phyloP scores from a whole-genome alignment of 2,797 vertebrate species.

The Eulemur albifrons region DNA sequence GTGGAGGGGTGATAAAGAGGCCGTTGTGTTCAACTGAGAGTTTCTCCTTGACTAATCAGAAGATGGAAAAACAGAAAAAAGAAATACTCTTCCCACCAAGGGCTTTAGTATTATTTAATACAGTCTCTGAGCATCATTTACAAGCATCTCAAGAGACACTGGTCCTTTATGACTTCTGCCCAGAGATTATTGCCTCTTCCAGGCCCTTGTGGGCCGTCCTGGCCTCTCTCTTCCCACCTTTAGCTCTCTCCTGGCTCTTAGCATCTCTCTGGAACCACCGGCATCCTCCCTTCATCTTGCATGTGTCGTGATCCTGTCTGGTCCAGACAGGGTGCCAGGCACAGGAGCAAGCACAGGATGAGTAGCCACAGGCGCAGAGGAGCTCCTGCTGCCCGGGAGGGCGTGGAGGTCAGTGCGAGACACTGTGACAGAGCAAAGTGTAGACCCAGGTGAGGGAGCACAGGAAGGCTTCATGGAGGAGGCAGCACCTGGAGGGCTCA shows the following conservation, averaged over 20 bases:
- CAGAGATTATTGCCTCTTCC: not conserved
- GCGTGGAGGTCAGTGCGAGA: not conserved
- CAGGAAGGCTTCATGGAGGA: not conserved
- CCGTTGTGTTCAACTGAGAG: fast-evolving
- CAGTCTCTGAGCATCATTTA: not conserved
- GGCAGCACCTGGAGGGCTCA: not conserved
- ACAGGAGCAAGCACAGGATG: not conserved
- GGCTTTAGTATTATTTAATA: not conserved
- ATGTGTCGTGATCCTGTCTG: not conserved
- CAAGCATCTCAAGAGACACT: not conserved
- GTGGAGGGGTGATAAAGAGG: not conserved
- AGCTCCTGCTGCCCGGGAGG: not conserved
- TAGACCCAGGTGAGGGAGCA: not conserved
- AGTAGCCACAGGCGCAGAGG: not conserved
- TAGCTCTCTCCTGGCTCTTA: not conserved
- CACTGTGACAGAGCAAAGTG: not conserved
- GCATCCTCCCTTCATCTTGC: not conserved
- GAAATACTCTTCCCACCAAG: not conserved
- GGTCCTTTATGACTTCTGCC: not conserved
- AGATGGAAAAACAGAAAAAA: not conserved
- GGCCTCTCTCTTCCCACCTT: not conserved
- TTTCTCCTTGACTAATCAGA: not conserved
- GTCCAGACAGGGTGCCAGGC: not conserved
- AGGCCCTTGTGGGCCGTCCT: not conserved
- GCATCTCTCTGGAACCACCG: not conserved